Evolutionary conservation across 2,113 vertebrate species (phyloP), one percentile per base, ranked within the genome.

Genomic region (Eidolon helvum): DNA sequence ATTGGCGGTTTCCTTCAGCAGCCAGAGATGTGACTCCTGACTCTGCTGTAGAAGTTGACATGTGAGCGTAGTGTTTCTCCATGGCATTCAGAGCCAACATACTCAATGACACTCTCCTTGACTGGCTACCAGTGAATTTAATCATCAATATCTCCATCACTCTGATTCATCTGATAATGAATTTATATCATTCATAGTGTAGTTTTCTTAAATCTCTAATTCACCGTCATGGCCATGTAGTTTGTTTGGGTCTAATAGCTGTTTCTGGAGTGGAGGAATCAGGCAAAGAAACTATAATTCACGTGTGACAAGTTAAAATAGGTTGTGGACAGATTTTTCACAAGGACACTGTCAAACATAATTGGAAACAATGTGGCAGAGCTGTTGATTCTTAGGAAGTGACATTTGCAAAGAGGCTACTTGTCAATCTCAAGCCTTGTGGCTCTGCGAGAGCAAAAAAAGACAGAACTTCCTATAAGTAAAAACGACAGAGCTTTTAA

Each of bases 261-360:
- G 40, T 65, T 87, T 38, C 75, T 69, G 55, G 33, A 45, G 55
- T 63, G n/a, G 72, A 28, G 57, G 9, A 59, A 80, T 12, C 7
- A 72, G 57, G 68, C 33, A 77, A 80, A 40, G 24, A 43, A 75
- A 87, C 33, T 71, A 24, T 80, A 85, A 88, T 88, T 98, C 80
- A 85, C 65, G 40, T 72, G 38, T 95, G 92, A 94, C 84, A 97
- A 87, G 75, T 33, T 85, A 63, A 96, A 98, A 91, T 87, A 85
- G 72, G 57, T 55, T 96, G 97, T 78, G 38, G 55, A 85, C 35
- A 94, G 82, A 68, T 84, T 97, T 97, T 96, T 97, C 86, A 86
- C 92, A 96, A 97, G 94, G 87, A 94, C 94, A 59, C 65, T 96
- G 95, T 97, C 97, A 97, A 92, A 65, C 45, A 55, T 96, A 95